phyloP scores from a whole-genome alignment of 2,113 vertebrate genomes.

The Ceyx margarethae region DNA sequence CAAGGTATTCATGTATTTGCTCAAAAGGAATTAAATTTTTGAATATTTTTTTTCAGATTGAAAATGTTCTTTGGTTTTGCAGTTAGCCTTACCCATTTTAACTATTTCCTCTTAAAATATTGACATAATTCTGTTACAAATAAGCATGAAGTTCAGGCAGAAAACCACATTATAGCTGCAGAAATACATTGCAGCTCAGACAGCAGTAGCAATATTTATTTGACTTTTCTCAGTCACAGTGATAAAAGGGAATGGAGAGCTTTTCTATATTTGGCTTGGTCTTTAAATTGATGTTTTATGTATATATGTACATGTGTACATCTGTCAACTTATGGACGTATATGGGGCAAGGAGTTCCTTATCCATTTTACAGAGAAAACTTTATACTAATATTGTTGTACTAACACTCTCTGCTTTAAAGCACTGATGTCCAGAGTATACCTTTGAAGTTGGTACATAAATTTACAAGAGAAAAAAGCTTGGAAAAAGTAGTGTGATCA shows the following conservation, averaged over 20 bases:
- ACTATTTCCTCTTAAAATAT: not conserved
- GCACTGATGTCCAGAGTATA: not conserved
- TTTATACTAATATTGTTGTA: not conserved
- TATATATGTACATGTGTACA: fast-evolving
- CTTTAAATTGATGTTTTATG: not conserved
- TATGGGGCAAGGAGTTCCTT: not conserved
- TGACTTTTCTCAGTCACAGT: not conserved
- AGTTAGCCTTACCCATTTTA: not conserved
- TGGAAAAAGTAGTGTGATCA: not conserved
- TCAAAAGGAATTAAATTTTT: not conserved
- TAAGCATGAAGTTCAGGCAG: not conserved
- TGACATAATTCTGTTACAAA: not conserved
- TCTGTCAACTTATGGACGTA: fast-evolving
- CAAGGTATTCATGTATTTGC: conserved; percentile 74
- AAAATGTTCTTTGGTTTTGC: not conserved
- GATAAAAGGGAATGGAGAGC: not conserved
- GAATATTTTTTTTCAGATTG: not conserved
- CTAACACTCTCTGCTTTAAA: not conserved
- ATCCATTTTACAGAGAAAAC: not conserved
- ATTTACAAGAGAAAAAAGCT: not conserved
- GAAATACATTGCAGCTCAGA: not conserved
- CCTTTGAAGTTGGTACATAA: not conserved
- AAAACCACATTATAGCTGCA: not conserved
- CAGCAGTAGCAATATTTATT: not conserved
- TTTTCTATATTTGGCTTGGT: not conserved